phyloP scores from a whole-genome alignment of 1,140 invertebrate genomes.

The Drosophila sulfurigaster region DNA sequence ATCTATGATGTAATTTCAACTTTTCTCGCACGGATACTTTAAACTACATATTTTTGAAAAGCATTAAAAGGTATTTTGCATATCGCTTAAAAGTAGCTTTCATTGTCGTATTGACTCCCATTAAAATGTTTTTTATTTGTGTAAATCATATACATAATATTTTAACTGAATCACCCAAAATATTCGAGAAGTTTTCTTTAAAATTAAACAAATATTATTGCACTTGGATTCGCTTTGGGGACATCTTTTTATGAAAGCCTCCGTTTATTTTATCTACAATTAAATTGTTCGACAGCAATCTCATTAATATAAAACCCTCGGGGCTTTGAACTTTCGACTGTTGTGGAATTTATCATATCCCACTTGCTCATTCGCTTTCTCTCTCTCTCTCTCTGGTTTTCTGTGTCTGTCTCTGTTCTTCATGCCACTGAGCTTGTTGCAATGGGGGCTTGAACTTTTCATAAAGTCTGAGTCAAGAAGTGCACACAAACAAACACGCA shows the following conservation, averaged over 20 bases:
- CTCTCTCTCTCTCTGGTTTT: not conserved
- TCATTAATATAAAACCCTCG: constrained; percentile 16
- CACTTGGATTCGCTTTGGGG: not conserved
- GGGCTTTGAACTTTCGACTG: constrained; percentile 27
- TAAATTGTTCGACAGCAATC: constrained; percentile 7
- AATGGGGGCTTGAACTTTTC: constrained; percentile 34
- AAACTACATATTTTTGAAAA: no score
- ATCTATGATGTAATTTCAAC: no score
- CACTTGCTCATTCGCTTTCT: not conserved
- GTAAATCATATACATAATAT: not conserved
- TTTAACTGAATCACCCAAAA: not conserved
- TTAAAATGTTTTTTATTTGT: no score
- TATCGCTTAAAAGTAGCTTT: no score
- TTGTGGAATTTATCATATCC: not conserved
- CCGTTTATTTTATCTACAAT: constrained; percentile 7
- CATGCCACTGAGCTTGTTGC: not conserved
- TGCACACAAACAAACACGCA: constrained; percentile 49
- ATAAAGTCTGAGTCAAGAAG: constrained; percentile 59
- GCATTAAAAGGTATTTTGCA: no score
- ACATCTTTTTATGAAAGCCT: not conserved
- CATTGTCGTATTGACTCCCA: no score
- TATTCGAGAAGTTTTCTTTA: not conserved
- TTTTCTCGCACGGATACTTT: no score
- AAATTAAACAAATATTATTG: not conserved
- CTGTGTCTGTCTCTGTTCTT: not conserved